These are phyloP conservation scores for Dasysyrphus tricinctus DNA, from an alignment of 2,888 invertebrate genomes.

Conservation along the genomic window DNA sequence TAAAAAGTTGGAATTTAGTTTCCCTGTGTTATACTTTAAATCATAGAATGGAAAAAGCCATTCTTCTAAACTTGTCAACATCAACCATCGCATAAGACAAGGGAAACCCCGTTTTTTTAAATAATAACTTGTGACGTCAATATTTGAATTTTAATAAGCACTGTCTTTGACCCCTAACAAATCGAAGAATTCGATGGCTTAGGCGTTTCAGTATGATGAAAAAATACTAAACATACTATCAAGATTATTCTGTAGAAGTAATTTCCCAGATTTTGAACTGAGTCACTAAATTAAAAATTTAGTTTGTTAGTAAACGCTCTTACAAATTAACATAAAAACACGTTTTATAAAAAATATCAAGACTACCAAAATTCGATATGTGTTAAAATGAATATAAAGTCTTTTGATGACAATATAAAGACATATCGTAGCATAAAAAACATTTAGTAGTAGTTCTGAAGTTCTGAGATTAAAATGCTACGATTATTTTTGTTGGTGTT, in stretches of 20 bases:
- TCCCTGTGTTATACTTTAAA: too few species aligned
- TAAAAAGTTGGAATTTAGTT: too few species aligned
- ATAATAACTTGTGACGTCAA: too few species aligned
- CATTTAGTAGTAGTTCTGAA: conserved; percentile 2
- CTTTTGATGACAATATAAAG: conserved; percentile 4
- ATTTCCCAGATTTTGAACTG: not conserved
- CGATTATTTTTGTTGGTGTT: not conserved
- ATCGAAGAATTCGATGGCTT: not conserved
- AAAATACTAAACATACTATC: not conserved
- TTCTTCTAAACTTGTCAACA: too few species aligned
- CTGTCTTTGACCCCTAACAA: not conserved
- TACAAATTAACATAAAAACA: conserved; percentile 7
- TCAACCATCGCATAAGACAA: too few species aligned
- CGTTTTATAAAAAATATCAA: not conserved
- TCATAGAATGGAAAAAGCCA: too few species aligned
- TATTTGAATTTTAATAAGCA: too few species aligned
- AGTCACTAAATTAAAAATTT: conserved; percentile 4
- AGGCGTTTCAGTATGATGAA: not conserved
- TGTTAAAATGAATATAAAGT: conserved; percentile 7
- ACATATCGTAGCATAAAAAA: not conserved
- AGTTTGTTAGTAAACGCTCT: not conserved
- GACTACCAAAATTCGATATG: not conserved
- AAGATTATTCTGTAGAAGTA: not conserved
- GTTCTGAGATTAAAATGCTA: not conserved
- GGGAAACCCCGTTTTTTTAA: too few species aligned